Percentiles rank a stretch among this genome's conserved stretches.
Conservation (phyloP, 2,113 vertebrate species). For the Leptobrachium ailaonicum region DNA sequence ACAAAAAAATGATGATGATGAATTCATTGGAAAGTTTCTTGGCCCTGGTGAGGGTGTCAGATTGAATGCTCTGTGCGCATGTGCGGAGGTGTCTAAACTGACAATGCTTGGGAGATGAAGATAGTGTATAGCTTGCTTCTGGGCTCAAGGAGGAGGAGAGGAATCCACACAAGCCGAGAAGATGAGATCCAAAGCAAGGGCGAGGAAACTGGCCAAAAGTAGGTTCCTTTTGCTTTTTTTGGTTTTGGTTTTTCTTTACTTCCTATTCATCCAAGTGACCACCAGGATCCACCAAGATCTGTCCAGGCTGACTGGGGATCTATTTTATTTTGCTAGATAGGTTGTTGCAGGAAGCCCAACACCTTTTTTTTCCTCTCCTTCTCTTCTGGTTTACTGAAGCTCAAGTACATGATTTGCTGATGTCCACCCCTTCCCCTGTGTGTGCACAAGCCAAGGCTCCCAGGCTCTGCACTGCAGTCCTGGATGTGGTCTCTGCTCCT, state of each 20-base stretch:
- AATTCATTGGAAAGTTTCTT: slow-evolving; percentile 99
- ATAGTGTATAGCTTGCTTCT: slow-evolving; percentile 98
- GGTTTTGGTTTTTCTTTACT: slow-evolving; percentile 60
- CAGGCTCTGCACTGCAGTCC: slow-evolving; percentile 55
- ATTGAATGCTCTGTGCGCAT: slow-evolving; percentile 99
- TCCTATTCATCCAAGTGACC: slow-evolving; percentile 32
- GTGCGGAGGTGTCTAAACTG: slow-evolving; percentile 99
- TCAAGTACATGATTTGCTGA: slow-evolving; percentile 51
- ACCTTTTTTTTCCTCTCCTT: slow-evolving; percentile 47
- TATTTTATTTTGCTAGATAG: background rate
- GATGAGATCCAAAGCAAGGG: slow-evolving; percentile 99
- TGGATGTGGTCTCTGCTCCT: slow-evolving; percentile 50
- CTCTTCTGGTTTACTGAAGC: slow-evolving; percentile 20
- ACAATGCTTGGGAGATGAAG: slow-evolving; percentile 99
- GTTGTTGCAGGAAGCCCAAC: slow-evolving; percentile 27
- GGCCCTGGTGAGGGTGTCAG: slow-evolving; percentile 98
- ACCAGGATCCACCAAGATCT: slow-evolving; percentile 47
- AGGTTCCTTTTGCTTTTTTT: slow-evolving; percentile 71
- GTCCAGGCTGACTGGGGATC: slow-evolving; percentile 47
- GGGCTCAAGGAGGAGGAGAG: slow-evolving; percentile 96
- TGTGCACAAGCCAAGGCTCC: slow-evolving; percentile 32
- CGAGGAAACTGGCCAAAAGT: slow-evolving; percentile 99
- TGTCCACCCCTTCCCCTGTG: slow-evolving; percentile 52
- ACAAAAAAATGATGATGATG: slow-evolving; percentile 88
- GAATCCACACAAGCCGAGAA: slow-evolving; percentile 93